Percentiles rank a stretch among this genome's conserved stretches.
These are phyloP conservation scores for Hydrozoanthus gracilis DNA, from an alignment of 92 coral and sea anemone species.

Conservation along the genomic window DNA sequence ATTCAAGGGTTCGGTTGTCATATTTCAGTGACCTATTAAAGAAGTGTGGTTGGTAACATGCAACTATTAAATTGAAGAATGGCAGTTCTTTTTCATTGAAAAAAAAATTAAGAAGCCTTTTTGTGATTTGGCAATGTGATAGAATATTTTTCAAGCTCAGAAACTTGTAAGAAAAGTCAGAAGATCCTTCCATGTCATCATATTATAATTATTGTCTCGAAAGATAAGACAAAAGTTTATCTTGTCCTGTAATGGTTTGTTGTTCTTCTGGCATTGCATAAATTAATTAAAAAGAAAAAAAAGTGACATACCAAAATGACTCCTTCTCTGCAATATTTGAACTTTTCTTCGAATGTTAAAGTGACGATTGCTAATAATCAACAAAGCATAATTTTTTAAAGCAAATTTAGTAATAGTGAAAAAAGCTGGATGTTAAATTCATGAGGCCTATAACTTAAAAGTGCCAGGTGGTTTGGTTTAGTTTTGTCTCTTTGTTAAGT, in stretches of 20 bases:
- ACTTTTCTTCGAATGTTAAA: background rate
- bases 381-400: background rate
- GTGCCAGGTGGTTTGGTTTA: background rate
- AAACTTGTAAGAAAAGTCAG: background rate
- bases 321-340: background rate
- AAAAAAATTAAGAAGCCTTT: background rate
- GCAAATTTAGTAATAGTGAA: background rate
- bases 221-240: background rate
- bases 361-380: background rate
- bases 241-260: background rate
- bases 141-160: background rate
- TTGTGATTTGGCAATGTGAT: background rate
- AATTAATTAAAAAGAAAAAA: background rate
- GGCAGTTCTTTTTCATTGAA: background rate
- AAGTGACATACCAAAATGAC: background rate
- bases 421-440: background rate
- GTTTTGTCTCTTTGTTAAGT: background rate
- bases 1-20: background rate
- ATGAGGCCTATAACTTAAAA: background rate
- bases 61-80: conserved; percentile 17
- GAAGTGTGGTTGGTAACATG: conserved; percentile 37
- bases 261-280: too few species aligned
- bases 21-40: conserved; percentile 19
- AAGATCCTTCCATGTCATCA: conserved; percentile 7
- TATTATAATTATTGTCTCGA: conserved; percentile 1